These are phyloP conservation scores for Microctonus hyperodae DNA, from an alignment of 2,888 invertebrate species.

Conservation along the genomic window DNA sequence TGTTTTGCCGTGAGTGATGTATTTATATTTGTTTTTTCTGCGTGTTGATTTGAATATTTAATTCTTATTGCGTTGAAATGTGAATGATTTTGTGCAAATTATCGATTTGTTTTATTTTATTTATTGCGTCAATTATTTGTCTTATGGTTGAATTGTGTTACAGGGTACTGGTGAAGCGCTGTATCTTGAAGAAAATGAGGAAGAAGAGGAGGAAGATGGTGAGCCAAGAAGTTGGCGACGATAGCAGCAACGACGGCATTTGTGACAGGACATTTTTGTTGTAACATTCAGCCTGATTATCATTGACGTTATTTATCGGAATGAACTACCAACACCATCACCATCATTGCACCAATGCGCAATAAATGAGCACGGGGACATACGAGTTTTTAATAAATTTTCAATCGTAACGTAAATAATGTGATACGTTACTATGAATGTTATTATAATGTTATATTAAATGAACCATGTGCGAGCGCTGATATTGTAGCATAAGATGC, in stretches of 20 bases:
- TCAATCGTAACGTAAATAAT: constrained; percentile 45
- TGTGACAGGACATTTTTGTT: constrained; percentile 40
- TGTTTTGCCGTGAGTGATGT: too few relatives aligned
- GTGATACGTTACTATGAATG: constrained; percentile 55
- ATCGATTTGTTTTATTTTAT: constrained; percentile 11
- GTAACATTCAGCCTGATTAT: constrained; percentile 46
- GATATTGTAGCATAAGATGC: constrained; percentile 24
- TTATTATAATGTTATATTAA: constrained; percentile 57
- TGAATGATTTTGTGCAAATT: too few relatives aligned
- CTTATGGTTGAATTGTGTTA: constrained; percentile 13
- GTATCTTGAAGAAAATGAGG: constrained; percentile 81
- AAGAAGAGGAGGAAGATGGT: constrained; percentile 85
- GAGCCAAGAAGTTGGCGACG: constrained; percentile 91
- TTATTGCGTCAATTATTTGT: constrained; percentile 1
- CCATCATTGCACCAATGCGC: constrained; percentile 45
- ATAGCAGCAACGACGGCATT: constrained; percentile 66
- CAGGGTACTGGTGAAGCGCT: constrained; percentile 68
- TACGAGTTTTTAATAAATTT: constrained; percentile 46
- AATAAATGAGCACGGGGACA: constrained; percentile 45
- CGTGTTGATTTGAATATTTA: too few relatives aligned
- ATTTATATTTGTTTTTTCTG: too few relatives aligned
- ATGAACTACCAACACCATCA: constrained; percentile 44
- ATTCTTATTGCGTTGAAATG: too few relatives aligned
- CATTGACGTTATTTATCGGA: constrained; percentile 44
- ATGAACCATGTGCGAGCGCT: constrained; percentile 34